Conservation (phyloP, 64 coral and sea anemone genomes). For the Astreopora myriophthalma region DNA sequence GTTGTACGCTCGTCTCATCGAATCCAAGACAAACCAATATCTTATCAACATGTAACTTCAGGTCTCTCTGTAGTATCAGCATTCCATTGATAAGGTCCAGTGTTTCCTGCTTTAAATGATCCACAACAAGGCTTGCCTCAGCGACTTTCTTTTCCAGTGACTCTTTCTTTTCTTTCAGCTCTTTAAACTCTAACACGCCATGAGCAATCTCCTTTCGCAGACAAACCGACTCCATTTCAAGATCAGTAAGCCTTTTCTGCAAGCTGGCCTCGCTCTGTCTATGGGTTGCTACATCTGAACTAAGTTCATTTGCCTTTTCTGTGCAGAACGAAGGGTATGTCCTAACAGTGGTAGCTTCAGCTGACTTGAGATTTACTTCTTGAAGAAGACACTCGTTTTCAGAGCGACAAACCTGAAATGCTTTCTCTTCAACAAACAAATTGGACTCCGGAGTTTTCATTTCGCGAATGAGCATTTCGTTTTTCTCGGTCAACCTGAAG, state of each 20-base stretch:
- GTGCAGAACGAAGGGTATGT: constrained; percentile 43
- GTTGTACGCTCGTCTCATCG: constrained; percentile 1
- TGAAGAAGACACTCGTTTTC: constrained; percentile 58
- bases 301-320: constrained; percentile 40
- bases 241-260: constrained; percentile 27
- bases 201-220: constrained; percentile 52
- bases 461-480: constrained; percentile 49
- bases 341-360: constrained; percentile 30
- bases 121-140: constrained; percentile 51
- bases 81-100: constrained; percentile 47
- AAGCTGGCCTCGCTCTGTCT: constrained; percentile 38
- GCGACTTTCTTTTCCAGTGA: constrained; percentile 50
- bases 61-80: constrained; percentile 52
- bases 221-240: constrained; percentile 26
- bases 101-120: constrained; percentile 59
- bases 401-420: constrained; percentile 15
- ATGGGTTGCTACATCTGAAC: constrained; percentile 16
- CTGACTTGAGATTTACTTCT: constrained; percentile 51
- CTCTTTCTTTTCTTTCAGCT: constrained; percentile 51
- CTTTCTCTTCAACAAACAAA: constrained; percentile 30
- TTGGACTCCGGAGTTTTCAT: constrained; percentile 48
- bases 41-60: constrained; percentile 13
- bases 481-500: constrained; percentile 12
- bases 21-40: constrained; percentile 50
- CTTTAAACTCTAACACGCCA: constrained; percentile 23